phyloP scores from a whole-genome alignment of 2,113 vertebrate species.

The Strigops habroptila region DNA sequence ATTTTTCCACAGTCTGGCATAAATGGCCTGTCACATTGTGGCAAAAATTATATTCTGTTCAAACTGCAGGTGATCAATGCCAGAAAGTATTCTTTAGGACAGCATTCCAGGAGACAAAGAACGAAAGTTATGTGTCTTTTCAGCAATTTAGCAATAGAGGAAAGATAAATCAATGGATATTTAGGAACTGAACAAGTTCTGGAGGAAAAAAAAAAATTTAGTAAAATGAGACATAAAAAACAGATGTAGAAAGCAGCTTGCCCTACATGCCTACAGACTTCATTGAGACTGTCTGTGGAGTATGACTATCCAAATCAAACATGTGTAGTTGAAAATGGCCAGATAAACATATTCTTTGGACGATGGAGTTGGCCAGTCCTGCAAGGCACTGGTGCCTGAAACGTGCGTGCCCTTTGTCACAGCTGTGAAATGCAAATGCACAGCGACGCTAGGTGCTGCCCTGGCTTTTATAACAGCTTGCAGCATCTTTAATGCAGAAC shows the following conservation, averaged over 20 bases:
- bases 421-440: conserved; percentile 9
- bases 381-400: background rate
- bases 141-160: background rate
- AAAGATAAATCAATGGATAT: background rate
- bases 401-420: accelerated
- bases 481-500: conserved; percentile 11
- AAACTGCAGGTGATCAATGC: background rate
- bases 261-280: background rate
- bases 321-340: background rate
- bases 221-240: background rate
- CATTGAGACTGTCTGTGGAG: background rate
- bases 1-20: background rate
- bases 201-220: background rate
- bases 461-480: background rate
- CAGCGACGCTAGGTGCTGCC: background rate
- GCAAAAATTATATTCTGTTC: background rate
- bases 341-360: background rate
- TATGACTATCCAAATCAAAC: background rate
- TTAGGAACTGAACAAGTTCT: background rate
- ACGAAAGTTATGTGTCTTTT: background rate
- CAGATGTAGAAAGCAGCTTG: background rate
- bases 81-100: background rate
- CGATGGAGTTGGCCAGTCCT: background rate
- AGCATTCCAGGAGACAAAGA: background rate
- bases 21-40: background rate